Evolutionary conservation across 2,113 vertebrate species (phyloP).

Genomic region (Malurus elegans): DNA sequence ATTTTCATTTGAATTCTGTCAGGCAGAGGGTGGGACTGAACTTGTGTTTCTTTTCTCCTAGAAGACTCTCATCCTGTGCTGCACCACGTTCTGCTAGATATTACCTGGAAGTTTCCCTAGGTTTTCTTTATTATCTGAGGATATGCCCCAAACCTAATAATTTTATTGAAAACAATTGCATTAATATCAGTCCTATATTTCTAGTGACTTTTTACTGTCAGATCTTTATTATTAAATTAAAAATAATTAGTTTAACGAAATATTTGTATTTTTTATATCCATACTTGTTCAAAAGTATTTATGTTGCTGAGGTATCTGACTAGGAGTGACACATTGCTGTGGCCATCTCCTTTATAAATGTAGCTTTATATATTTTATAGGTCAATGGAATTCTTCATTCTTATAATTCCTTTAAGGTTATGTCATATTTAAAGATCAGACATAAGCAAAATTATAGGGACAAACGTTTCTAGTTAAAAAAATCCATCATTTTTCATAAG

Average conservation of each 20-base stretch:
- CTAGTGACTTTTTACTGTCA: background rate
- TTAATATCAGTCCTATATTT: background rate
- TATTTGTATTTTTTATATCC: background rate
- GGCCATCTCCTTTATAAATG: background rate
- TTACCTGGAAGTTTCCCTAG: background rate
- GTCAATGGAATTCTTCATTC: background rate
- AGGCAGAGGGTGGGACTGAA: background rate
- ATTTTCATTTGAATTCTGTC: fast-evolving
- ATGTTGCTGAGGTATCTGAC: background rate
- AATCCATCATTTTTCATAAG: background rate
- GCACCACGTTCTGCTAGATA: background rate
- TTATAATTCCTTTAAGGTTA: background rate
- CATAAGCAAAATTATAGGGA: background rate
- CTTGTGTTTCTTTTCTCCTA: background rate
- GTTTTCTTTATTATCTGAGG: background rate
- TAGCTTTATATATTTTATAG: background rate
- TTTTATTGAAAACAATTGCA: background rate
- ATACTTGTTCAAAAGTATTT: background rate
- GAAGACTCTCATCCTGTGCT: background rate
- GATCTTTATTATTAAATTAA: background rate
- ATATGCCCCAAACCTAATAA: background rate
- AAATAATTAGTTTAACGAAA: background rate
- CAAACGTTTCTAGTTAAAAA: background rate
- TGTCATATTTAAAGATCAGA: background rate
- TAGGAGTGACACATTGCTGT: background rate